These are phyloP conservation scores for Scolopax rusticola DNA, from an alignment of 2,797 vertebrate species.

Conservation along the genomic window DNA sequence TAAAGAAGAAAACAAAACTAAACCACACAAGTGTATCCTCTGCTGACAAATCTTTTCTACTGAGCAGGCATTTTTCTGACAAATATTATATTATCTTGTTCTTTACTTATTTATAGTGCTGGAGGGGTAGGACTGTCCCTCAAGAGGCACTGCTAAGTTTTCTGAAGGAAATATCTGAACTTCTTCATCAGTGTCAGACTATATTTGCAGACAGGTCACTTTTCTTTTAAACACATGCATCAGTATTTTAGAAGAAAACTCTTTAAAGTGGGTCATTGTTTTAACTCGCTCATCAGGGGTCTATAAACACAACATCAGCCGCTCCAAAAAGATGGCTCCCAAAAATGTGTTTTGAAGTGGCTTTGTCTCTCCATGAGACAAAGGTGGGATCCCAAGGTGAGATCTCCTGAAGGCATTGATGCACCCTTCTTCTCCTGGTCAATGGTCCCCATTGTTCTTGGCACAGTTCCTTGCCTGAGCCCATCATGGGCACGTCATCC, in stretches of 20 bases:
- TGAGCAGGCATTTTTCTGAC: slow-evolving; percentile 54
- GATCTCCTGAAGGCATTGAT: background rate
- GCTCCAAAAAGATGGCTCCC: background rate
- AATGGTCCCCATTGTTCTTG: background rate
- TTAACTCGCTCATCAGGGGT: background rate
- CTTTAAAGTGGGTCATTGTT: slow-evolving; percentile 35
- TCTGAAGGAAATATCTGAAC: slow-evolving; percentile 17
- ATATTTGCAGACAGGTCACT: slow-evolving; percentile 15
- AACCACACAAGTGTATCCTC: background rate
- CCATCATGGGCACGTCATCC: fast-evolving
- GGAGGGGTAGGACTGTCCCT: slow-evolving; percentile 28
- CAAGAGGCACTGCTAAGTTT: background rate
- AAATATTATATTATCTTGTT: slow-evolving; percentile 25
- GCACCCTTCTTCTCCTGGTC: background rate
- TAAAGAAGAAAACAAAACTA: slow-evolving; percentile 8
- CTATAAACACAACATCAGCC: background rate
- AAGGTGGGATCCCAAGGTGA: background rate
- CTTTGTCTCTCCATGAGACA: background rate
- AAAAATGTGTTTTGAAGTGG: background rate
- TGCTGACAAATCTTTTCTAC: slow-evolving; percentile 20
- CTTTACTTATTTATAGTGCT: slow-evolving; percentile 55
- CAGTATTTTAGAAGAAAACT: slow-evolving; percentile 4
- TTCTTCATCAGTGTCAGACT: background rate
- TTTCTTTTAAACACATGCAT: background rate
- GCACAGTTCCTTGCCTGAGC: background rate